phyloP scores from a whole-genome alignment of 2,113 vertebrate species.

The Urocynchramus pylzowi region DNA sequence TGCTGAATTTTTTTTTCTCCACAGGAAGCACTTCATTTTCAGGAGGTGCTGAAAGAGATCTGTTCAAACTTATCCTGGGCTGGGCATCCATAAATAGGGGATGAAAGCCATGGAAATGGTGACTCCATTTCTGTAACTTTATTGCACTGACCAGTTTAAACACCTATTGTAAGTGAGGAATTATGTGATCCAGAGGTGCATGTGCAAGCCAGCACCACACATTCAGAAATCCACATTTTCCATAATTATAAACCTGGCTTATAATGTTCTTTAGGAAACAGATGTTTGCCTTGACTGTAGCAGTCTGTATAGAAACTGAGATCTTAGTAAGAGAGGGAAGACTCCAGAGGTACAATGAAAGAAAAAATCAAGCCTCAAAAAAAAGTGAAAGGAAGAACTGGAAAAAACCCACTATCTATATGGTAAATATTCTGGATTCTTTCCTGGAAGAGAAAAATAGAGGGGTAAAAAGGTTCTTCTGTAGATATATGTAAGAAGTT shows the following conservation, averaged over 20 bases:
- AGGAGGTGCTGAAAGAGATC: background rate
- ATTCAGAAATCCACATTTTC: background rate
- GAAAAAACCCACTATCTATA: background rate
- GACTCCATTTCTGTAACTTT: background rate
- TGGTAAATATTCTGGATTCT: background rate
- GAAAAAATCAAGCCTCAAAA: background rate
- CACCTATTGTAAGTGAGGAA: background rate
- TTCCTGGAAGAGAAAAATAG: background rate
- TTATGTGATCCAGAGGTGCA: rapidly evolving
- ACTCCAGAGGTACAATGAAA: background rate
- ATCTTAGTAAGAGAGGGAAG: background rate
- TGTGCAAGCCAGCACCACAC: rapidly evolving
- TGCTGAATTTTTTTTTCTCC: background rate
- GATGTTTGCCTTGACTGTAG: background rate
- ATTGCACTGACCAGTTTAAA: background rate
- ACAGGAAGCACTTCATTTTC: background rate
- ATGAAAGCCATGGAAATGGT: background rate
- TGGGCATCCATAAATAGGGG: background rate
- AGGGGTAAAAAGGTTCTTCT: background rate
- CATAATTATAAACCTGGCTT: background rate
- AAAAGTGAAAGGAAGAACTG: background rate
- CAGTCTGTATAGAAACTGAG: background rate
- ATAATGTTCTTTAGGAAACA: background rate
- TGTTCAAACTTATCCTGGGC: background rate
- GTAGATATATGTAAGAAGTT: background rate